Conservation (phyloP, 2,797 vertebrate species). For the Gymnoscopelus microlampas region DNA sequence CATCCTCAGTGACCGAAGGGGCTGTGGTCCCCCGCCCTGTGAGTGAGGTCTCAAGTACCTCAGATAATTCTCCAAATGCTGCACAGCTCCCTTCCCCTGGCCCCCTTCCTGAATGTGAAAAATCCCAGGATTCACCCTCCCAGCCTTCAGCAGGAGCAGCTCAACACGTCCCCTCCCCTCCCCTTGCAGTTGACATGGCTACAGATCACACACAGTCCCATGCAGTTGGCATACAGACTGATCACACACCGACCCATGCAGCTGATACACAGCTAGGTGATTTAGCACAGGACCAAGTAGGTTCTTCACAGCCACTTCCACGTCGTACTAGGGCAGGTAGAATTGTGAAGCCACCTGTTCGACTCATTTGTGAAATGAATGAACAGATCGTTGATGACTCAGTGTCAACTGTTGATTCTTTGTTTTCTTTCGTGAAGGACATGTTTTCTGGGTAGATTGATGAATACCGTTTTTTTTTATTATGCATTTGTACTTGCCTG, state of each 20-base stretch:
- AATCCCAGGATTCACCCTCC: background rate
- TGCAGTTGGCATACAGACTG: too few species aligned
- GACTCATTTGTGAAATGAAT: constrained; percentile 34
- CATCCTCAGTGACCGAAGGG: too few species aligned
- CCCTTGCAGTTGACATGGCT: too few species aligned
- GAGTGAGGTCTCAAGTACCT: too few species aligned
- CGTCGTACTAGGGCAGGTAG: constrained; percentile 15
- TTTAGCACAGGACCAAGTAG: constrained; percentile 1
- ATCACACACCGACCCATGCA: background rate
- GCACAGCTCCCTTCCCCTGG: too few species aligned
- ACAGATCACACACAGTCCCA: too few species aligned
- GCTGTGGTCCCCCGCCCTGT: too few species aligned
- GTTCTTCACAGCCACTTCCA: constrained; percentile 7
- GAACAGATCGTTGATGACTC: constrained; percentile 23
- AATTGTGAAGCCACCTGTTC: background rate
- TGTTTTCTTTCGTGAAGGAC: constrained; percentile 17
- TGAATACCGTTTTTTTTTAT: background rate
- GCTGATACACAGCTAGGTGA: background rate
- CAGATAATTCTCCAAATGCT: too few species aligned
- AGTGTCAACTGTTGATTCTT: constrained; percentile 8
- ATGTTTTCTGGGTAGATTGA: constrained; percentile 23
- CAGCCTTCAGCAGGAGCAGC: background rate
- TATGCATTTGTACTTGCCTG: background rate
- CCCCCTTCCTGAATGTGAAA: constrained; percentile 5
- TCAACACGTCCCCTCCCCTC: background rate